Conservation (phyloP, 1,140 invertebrate species). For the Cydia amplana region DNA sequence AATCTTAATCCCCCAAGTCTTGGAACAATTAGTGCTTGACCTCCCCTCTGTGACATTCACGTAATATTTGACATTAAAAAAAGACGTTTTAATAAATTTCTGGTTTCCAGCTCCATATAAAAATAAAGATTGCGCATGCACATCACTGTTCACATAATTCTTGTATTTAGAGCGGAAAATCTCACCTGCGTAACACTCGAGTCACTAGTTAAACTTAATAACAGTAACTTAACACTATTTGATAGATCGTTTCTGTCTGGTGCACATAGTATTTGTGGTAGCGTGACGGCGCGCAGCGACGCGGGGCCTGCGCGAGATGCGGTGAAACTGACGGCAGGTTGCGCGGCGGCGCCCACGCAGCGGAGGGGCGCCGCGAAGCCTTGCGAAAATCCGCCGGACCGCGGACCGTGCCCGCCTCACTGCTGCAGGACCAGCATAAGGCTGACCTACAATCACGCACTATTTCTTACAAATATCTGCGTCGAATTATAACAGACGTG, state of each 20-base stretch:
- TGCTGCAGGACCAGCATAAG: not conserved
- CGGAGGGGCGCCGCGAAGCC: slow-evolving; percentile 69
- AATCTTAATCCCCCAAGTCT: not conserved
- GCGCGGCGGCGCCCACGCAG: slow-evolving; percentile 48
- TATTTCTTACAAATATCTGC: not conserved
- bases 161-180: slow-evolving; percentile 28
- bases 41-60: not conserved
- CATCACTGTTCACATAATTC: slow-evolving; percentile 18
- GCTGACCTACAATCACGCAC: not conserved
- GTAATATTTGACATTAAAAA: slow-evolving; percentile 30
- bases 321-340: slow-evolving; percentile 39
- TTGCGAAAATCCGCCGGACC: slow-evolving; percentile 66
- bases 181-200: slow-evolving; percentile 44
- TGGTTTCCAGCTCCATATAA: not conserved
- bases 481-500: not conserved
- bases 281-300: slow-evolving; percentile 41
- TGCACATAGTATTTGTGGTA: slow-evolving; percentile 56
- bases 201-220: slow-evolving; percentile 46
- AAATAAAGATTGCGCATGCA: slow-evolving; percentile 28
- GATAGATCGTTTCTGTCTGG: slow-evolving; percentile 69
- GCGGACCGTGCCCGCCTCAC: slow-evolving; percentile 36
- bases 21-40: not conserved
- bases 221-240: slow-evolving; percentile 72
- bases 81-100: slow-evolving; percentile 14
- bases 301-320: slow-evolving; percentile 50